These are phyloP conservation scores for Mycalesis mineus DNA, from an alignment of 2,888 invertebrate genomes.

Conservation along the genomic window DNA sequence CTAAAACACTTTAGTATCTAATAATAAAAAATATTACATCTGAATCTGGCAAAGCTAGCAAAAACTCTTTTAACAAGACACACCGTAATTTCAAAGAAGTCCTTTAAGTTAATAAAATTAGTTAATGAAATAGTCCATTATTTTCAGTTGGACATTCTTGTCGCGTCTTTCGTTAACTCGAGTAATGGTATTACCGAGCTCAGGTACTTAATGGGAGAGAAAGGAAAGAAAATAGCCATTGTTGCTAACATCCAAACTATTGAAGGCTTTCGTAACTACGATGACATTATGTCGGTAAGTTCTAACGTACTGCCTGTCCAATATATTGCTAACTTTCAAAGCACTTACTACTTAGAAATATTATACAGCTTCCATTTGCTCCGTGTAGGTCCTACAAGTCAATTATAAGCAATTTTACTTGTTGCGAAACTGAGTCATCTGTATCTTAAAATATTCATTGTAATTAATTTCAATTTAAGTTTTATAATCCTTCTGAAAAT, in stretches of 20 bases:
- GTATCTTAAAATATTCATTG: too few relatives aligned
- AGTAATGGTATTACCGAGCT: constrained; percentile 46
- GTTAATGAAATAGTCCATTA: constrained; percentile 29
- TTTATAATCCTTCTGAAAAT: too few relatives aligned
- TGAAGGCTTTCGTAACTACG: constrained; percentile 56
- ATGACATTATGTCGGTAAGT: constrained; percentile 55
- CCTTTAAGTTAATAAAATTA: constrained; percentile 20
- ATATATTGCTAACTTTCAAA: constrained; percentile 3
- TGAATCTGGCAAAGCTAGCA: background rate
- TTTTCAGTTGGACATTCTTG: constrained; percentile 60
- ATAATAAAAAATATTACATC: background rate
- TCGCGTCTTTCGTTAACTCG: constrained; percentile 54
- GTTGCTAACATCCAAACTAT: constrained; percentile 62
- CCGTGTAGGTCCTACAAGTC: too few relatives aligned
- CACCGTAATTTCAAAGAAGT: constrained; percentile 18
- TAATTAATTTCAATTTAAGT: too few relatives aligned
- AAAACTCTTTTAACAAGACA: constrained; percentile 18
- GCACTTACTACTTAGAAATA: too few relatives aligned
- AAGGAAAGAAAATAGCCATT: constrained; percentile 60
- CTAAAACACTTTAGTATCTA: too few relatives aligned
- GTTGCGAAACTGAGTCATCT: too few relatives aligned
- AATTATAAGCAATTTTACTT: too few relatives aligned
- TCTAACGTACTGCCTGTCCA: constrained; percentile 6
- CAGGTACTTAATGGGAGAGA: constrained; percentile 53
- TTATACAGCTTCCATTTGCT: too few relatives aligned